Base-by-base conservation (phyloP, 1,140 invertebrate genomes). In the Penaeus chinensis region DNA sequence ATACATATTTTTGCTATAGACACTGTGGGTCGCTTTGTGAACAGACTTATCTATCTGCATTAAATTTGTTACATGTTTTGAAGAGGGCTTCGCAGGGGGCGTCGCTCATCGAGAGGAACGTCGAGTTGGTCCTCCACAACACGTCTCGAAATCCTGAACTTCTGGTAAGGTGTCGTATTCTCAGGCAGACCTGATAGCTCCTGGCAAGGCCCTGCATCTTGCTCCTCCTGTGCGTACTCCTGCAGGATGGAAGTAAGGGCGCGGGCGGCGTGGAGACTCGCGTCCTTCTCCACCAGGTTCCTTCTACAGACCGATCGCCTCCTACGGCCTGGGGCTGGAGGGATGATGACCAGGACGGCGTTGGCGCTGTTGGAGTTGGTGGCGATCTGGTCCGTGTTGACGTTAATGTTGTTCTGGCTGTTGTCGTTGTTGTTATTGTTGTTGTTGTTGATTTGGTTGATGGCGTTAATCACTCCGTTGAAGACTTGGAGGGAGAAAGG, bases 361-460 rank as follows among this genome's bases (percentile, higher is more conserved):
- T 89, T 89, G 47, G 76, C 84, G 37, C 80, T 89, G 22, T 89
- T 85, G 24, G 84, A 87, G 76, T 89, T 89, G 24, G 47, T 63
- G 78, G 84, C 61, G 24, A 89, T 76, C 37, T 87, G 84, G 62
- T 89, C 85, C n/a, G 85, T 85, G 69, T 89, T 86, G 78, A 80
- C 69, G 42, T 65, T 84, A 60, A 90, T 42, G 81, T 62, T 89
- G 74, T 90, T 89, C 74, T 85, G 84, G 89, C 77, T 90, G 82
- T 86, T 90, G 74, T 89, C 71, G 81, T 89, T 89, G 82, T 90
- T 90, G 86, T 90, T 90, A 76, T 86, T 85, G 63, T 90, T 90
- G 89, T 90, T 90, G 69, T 90, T 90, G 74, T 90, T 90, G 54
- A 89, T 90, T 74, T 71, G 74, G 87, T 90, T 90, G 87, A 86